phyloP scores from a whole-genome alignment of 2,888 invertebrate species.

The Pristionchus maxplancki region DNA sequence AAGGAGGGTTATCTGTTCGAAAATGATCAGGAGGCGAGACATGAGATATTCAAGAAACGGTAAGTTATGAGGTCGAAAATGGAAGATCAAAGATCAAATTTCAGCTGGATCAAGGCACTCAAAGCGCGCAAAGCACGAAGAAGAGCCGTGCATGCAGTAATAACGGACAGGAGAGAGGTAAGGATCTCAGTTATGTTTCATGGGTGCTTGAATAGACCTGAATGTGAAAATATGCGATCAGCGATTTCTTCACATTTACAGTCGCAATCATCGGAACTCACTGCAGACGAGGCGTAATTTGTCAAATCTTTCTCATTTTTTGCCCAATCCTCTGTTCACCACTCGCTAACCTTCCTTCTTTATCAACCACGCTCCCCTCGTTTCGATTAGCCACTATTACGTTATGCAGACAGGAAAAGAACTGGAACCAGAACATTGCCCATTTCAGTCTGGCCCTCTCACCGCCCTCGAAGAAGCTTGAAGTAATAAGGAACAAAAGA shows the following conservation, averaged over 20 bases:
- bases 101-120: constrained; percentile 15
- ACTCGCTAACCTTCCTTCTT: neutral
- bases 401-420: neutral
- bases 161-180: constrained; percentile 21
- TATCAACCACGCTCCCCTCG: neutral
- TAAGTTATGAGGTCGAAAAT: neutral
- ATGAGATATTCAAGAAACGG: constrained; percentile 52
- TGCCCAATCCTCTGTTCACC: constrained; percentile 4
- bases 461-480: neutral
- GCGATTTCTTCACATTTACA: neutral
- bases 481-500: neutral
- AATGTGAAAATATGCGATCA: neutral
- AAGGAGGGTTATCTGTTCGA: constrained; percentile 47
- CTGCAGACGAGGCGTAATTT: neutral
- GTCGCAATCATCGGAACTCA: neutral
- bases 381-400: neutral
- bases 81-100: neutral
- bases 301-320: neutral
- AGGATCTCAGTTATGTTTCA: neutral
- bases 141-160: neutral
- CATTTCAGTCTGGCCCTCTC: constrained; percentile 39
- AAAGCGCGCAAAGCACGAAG: constrained; percentile 32
- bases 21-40: neutral
- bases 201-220: neutral
- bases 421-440: neutral